These are phyloP conservation scores for Pachypeltis micranthus DNA, from an alignment of 1,140 invertebrate species.

Conservation along the genomic window DNA sequence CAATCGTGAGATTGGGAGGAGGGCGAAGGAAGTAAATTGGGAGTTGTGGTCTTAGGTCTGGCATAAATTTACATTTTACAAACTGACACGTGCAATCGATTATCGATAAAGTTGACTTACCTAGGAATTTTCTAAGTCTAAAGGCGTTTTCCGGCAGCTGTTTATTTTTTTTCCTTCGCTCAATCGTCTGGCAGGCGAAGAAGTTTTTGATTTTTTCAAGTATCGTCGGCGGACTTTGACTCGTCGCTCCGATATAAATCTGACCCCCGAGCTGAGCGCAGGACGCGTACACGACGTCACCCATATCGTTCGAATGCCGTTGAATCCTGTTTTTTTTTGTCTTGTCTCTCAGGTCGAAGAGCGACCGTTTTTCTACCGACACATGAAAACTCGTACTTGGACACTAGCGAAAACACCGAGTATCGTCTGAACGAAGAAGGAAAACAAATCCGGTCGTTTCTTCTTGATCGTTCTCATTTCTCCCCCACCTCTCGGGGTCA, in stretches of 20 bases:
- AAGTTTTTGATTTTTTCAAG: constrained; percentile 1
- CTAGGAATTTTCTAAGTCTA: neutral
- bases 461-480: neutral
- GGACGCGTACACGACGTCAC: neutral
- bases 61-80: too few relatives aligned
- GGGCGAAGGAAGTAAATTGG: too few relatives aligned
- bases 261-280: neutral
- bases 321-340: neutral
- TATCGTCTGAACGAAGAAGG: neutral
- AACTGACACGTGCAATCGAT: too few relatives aligned
- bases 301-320: neutral
- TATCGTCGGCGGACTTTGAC: neutral
- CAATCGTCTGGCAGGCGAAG: neutral
- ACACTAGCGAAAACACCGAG: neutral
- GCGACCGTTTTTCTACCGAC: neutral
- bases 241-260: neutral
- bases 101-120: neutral
- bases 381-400: neutral
- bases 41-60: too few relatives aligned
- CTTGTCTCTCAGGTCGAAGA: neutral
- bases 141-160: constrained; percentile 1
- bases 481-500: neutral
- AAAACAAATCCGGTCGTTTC: neutral
- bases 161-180: neutral
- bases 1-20: too few relatives aligned